A percentile compares a stretch with the other conserved stretches of the same genome.
Evolutionary conservation across 2,797 vertebrate species (phyloP).

Genomic region (Oreochromis mossambicus): DNA sequence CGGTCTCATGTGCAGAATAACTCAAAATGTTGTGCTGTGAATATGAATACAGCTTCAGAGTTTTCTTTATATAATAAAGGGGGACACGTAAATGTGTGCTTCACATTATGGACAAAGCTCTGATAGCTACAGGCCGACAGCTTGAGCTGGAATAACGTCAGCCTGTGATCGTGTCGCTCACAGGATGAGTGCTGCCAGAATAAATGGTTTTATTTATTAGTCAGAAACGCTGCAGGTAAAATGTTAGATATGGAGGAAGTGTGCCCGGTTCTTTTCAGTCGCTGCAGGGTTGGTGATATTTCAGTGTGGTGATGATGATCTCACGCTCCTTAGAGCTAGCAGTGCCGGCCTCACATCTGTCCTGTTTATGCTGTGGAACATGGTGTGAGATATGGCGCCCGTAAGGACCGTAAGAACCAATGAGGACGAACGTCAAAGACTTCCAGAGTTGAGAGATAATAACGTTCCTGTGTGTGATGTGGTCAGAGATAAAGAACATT

Average conservation of each 20-base stretch:
- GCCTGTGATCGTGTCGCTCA: background rate
- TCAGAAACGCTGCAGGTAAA: background rate
- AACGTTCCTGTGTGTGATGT: background rate
- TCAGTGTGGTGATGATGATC: background rate
- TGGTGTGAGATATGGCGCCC: background rate
- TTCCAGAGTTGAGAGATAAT: background rate
- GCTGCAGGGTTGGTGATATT: background rate
- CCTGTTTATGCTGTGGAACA: background rate
- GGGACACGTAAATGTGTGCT: background rate
- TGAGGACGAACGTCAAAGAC: background rate
- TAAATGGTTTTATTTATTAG: background rate
- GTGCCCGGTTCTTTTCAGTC: background rate
- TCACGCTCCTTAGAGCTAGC: no score
- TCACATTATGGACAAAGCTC: background rate
- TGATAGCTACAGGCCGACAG: background rate
- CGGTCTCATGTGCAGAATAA: background rate
- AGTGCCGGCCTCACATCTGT: background rate
- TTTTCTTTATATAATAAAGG: background rate
- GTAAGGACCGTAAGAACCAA: rapidly evolving
- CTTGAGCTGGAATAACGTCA: rapidly evolving
- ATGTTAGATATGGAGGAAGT: no score
- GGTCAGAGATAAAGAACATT: background rate
- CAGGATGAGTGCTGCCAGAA: background rate
- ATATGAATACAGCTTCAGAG: background rate
- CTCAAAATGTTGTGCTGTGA: background rate